A percentile compares a stretch with the other conserved stretches of the same genome.
Evolutionary conservation across 2,113 vertebrate species (phyloP).

Genomic region (Bubalus kerabau): DNA sequence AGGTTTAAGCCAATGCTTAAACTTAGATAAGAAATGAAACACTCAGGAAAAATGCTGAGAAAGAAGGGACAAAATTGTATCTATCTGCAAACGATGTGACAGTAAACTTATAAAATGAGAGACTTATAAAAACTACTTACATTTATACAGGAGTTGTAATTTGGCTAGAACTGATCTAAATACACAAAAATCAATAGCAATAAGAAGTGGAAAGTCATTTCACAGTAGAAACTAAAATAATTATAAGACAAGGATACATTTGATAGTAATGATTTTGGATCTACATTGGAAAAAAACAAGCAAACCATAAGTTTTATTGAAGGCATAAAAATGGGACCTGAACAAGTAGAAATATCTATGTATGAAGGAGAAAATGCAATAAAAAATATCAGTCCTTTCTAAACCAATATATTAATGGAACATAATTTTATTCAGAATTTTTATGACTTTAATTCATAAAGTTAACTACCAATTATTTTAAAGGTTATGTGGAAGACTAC

Average conservation of each 20-base stretch:
- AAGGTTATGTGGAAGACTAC: background rate
- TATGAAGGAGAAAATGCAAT: background rate
- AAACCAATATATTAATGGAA: background rate
- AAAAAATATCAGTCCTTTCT: background rate
- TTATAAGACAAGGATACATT: background rate
- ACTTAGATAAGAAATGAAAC: constrained; percentile 1
- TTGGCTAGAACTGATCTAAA: background rate
- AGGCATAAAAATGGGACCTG: background rate
- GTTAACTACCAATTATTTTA: background rate
- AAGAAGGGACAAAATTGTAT: background rate
- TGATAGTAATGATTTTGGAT: background rate
- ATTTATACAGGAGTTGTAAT: background rate
- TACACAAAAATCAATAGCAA: background rate
- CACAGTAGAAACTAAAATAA: background rate
- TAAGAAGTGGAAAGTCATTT: background rate
- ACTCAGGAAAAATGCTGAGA: background rate
- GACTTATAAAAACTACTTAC: background rate
- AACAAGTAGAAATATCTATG: background rate
- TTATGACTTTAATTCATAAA: constrained; percentile 10
- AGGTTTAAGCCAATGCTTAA: background rate
- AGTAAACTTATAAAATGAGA: background rate
- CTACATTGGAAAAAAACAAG: background rate
- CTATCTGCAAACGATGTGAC: background rate
- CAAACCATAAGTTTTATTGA: background rate
- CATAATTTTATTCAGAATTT: background rate